Conservation (phyloP, 2,888 invertebrate species). For the Lampropteryx suffumata region DNA sequence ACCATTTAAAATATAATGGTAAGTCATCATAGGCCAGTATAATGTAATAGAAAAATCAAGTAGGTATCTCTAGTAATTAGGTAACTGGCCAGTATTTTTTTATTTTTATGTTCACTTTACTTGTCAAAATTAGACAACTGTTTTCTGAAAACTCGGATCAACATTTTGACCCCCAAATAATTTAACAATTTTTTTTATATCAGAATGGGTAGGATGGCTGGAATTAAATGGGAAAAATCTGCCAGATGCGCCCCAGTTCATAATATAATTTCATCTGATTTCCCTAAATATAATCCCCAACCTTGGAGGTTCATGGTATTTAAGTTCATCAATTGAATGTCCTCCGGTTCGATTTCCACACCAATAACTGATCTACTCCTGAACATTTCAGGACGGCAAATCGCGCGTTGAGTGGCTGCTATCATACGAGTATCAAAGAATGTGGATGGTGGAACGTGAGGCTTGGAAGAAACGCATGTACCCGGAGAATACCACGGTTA, state of each 20-base stretch:
- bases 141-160: conserved; percentile 14
- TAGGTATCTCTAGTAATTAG: no score
- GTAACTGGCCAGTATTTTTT: conserved; percentile 1
- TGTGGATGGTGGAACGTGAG: conserved; percentile 82
- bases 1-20: no score
- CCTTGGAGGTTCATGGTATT: conserved; percentile 82
- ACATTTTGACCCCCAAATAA: conserved; percentile 9
- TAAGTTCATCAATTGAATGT: no score
- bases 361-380: background rate
- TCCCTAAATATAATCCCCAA: conserved; percentile 72
- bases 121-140: conserved; percentile 6
- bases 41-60: no score
- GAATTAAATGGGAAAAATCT: conserved; percentile 78
- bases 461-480: conserved; percentile 80
- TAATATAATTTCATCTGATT: conserved; percentile 82
- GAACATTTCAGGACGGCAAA: conserved; percentile 61
- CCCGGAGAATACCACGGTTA: conserved; percentile 69
- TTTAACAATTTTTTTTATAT: conserved; percentile 11
- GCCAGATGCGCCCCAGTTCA: conserved; percentile 69
- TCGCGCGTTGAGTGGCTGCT: conserved; percentile 74
- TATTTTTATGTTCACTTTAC: background rate
- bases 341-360: no score
- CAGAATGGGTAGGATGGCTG: conserved; percentile 60
- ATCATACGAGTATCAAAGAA: conserved; percentile 81
- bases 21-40: no score